Base-by-base conservation (phyloP, 2,113 vertebrate species). In the Upupa epops region DNA sequence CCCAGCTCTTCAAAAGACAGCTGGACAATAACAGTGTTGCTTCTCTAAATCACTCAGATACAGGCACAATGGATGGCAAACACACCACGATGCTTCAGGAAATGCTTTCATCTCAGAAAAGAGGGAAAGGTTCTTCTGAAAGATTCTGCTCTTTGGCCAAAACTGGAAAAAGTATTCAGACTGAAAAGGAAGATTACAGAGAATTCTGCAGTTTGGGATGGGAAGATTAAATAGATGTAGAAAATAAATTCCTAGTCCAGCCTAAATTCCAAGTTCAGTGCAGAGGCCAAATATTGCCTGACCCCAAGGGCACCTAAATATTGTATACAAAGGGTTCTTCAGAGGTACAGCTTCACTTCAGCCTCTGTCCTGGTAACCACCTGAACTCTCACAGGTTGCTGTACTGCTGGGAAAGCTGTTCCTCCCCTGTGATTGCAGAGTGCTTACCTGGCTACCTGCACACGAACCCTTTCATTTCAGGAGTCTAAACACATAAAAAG, bases 31-130 rank as follows among this genome's bases (percentile, higher is more conserved):
- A 48, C 51, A 51, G 63, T 60, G 17, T 59, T 87, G 12, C 63
- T 92, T 91, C 68, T 92, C 51, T 73, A 80, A 91, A 80, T 70
- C 76, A 80, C 37, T 68, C 74, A 54, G 66, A 71, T 83, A 28
- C 17, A 65, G 29, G 25, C 66, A 84, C 49, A 91, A 87, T 89
- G 22, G 51, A 71, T 79, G 82, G 74, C 45, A 92, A 87, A 64
- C 36, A 82, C 28, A 64, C 29, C 25, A 40, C 74, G 29, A 28
- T 56, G 58, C 83, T 78, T 86, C 71, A 82, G 81, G 28, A 75
- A 84, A 72, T 28, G 19, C 25, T 88, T 88, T 89, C 29, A 64
- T 81, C 54, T 92, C 46, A 49, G 52, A 56, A 78, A 9, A 5
- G 10, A 77, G 83, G 73, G 72, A 77, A 77, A 17, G 7, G 4